Evolutionary conservation across 2,888 invertebrate genomes (phyloP), one percentile per base, ranked within the genome.

Genomic region (Mythimna ferrago): DNA sequence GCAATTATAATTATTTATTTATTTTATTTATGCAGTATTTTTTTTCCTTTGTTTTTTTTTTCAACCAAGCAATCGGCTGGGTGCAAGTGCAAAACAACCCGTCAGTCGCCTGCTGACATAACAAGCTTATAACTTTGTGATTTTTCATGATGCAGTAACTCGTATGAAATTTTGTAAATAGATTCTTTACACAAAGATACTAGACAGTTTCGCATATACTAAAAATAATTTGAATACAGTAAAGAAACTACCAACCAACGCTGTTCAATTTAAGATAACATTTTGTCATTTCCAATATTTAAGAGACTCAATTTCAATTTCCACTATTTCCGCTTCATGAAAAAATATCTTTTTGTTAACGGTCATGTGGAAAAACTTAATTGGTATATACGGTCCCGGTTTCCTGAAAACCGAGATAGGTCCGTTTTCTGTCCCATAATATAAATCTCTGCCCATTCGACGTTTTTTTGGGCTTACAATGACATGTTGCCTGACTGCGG

Each of bases 391-490:
- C 63, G 79, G 81, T 81, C 67, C 73, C 65, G 76, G 67, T 71
- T 60, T 73, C 72, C 69, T 72, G 72, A 81, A 75, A 77, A 66
- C 78, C 73, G 79, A 83, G 71, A 86, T 83, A 81, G 73, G 73
- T 70, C 71, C 78, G 61, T 84, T 85, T 82, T 78, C 74, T 63
- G 80, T 73, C 78, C 76, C 72, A 80, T 80, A 78, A 85, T 83
- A 88, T 88, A 89, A 86, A 88, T 89, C 86, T 83, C 76, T 64
- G 82, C 82, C 86, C 81, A 80, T 76, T 79, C 66, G 71, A 71
- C 71, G 79, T 84, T 88, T 88, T 85, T 88, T 86, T 73, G 71
- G 68, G 32, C 62, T 32, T 19, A 57, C 77, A 69, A 75, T 82
- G 77, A 81, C 73, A 80, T 73, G 72, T 75, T 69, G 57, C 60